Evolutionary conservation across 2,113 vertebrate species (phyloP), one percentile per base, ranked within the genome.

Genomic region (Tichodroma muraria): DNA sequence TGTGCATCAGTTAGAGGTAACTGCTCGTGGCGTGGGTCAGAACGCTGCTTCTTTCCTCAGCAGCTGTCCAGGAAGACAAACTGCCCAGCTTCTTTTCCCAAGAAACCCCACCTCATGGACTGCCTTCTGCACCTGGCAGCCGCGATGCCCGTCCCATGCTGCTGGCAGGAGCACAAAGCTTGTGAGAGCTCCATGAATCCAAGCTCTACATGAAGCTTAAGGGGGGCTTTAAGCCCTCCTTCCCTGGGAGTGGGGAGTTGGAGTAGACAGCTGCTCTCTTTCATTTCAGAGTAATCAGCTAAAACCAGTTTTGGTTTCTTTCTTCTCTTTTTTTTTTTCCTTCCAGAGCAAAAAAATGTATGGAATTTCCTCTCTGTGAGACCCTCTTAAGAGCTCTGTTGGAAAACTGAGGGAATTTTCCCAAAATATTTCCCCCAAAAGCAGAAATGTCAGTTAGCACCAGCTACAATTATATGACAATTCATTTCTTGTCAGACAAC

Each of bases 341-440:
- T 83, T 83, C 80, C 52, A 83, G 44, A 71, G 60, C 3, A 87
- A 56, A 88, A 72, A 66, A 60, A 65, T 1, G 65, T 78, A 85
- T 86, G 92, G 96, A 90, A 96, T 95, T 95, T 96, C 95, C 96
- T 92, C 94, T 95, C 80, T 4, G 5, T 68, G 60, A 94, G 85
- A 91, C 76, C 71, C 42, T 86, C 90, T 30, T 44, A 94, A 95
- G 56, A 83, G 44, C 69, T 84, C 92, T 81, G 35, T 75, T 93
- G 47, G 60, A 66, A 95, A 96, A 93, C 17, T 8, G n/a, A 88
- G 31, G 40, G 64, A 77, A 64, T 93, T 96, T 95, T 83, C 85
- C 42, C 65, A 38, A 90, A 93, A 79, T 93, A 89, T 68, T 92
- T 92, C 12, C 38, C 88, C 83, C 65, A 38, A 94, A 97, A 92